Evolutionary conservation across 2,113 vertebrate genomes (phyloP).

Genomic region (Tupaia tana): DNA sequence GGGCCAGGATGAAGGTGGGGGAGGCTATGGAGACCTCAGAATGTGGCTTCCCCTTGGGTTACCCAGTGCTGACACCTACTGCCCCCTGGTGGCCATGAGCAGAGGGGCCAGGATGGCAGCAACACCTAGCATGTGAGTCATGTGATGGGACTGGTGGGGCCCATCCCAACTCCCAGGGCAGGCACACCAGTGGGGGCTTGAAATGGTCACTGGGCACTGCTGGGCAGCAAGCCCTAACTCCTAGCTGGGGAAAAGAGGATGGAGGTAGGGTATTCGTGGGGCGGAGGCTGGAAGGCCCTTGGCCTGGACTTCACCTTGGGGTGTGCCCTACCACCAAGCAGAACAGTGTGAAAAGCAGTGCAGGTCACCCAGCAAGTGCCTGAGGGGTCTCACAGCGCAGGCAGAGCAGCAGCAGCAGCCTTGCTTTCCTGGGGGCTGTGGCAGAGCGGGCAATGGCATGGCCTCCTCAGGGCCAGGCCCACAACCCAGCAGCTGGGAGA

Average conservation of each 20-base stretch:
- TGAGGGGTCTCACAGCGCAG: rapidly evolving
- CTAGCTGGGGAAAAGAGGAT: too few relatives aligned
- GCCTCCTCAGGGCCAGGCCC: not conserved
- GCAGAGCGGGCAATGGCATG: not conserved
- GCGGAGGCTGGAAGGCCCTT: not conserved
- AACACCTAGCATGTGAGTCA: not conserved
- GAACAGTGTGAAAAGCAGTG: not conserved
- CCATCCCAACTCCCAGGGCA: not conserved
- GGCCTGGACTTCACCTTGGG: rapidly evolving
- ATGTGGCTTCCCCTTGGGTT: not conserved
- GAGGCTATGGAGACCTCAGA: not conserved
- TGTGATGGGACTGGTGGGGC: not conserved
- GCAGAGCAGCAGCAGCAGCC: not conserved
- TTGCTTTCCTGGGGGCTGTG: too few relatives aligned
- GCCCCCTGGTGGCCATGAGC: not conserved
- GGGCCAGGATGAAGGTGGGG: not conserved
- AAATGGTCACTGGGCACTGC: not conserved
- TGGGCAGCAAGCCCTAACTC: not conserved
- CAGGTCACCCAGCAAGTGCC: too few relatives aligned
- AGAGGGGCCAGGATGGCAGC: rapidly evolving
- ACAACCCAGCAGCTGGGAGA: too few relatives aligned
- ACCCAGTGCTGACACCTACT: not conserved
- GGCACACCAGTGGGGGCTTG: too few relatives aligned
- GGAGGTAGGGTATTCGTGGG: too few relatives aligned
- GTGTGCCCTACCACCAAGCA: not conserved